Percentiles rank a stretch among this genome's conserved stretches.
Evolutionary conservation across 1,140 invertebrate genomes (phyloP).

Genomic region (Cydia strobilella): DNA sequence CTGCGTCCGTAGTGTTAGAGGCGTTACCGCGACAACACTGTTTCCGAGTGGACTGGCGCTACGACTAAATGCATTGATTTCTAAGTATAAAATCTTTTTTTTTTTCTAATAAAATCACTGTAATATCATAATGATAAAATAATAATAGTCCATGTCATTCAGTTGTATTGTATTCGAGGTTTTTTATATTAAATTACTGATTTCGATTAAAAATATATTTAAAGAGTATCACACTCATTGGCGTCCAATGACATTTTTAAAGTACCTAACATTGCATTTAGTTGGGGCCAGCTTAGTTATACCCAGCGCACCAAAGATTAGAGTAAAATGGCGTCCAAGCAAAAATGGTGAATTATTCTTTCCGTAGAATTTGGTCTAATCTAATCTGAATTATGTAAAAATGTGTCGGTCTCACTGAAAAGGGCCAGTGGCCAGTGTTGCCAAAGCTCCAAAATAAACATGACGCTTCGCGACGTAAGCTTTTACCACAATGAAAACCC

Average conservation of each 20-base stretch:
- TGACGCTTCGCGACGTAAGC: no score
- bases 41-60: constrained; percentile 57
- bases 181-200: no score
- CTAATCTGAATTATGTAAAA: constrained; percentile 39
- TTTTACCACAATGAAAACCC: no score
- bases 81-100: neutral
- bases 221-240: constrained; percentile 1
- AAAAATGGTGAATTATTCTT: constrained; percentile 46
- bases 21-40: constrained; percentile 71
- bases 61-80: constrained; percentile 49
- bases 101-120: neutral
- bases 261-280: constrained; percentile 49
- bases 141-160: neutral
- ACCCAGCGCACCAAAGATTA: constrained; percentile 78
- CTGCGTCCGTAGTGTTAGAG: constrained; percentile 68
- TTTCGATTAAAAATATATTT: constrained; percentile 3
- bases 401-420: constrained; percentile 1
- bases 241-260: neutral
- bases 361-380: constrained; percentile 38
- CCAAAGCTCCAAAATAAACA: no score
- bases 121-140: neutral
- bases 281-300: constrained; percentile 59
- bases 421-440: neutral
- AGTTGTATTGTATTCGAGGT: no score
- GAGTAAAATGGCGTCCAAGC: constrained; percentile 67